Evolutionary conservation across 2,113 vertebrate genomes (phyloP).

Genomic region (Entomyzon cyanotis): DNA sequence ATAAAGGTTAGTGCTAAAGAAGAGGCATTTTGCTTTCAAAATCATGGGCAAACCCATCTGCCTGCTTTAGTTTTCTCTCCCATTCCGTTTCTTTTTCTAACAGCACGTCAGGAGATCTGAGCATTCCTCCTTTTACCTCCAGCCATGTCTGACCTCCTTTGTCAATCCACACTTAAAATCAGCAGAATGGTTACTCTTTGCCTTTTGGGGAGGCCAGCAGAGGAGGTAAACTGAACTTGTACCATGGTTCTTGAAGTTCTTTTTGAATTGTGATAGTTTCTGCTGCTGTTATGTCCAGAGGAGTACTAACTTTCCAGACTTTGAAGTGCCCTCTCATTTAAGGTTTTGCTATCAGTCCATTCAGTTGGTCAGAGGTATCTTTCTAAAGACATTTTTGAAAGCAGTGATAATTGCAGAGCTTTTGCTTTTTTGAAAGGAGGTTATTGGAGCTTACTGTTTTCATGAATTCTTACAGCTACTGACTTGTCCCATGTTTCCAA

Average conservation of each 20-base stretch:
- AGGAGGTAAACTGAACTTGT: not conserved
- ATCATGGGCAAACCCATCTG: not conserved
- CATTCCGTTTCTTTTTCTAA: not conserved
- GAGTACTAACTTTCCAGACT: not conserved
- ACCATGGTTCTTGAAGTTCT: accelerated
- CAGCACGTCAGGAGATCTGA: not conserved
- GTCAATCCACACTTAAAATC: not conserved
- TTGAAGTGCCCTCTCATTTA: not conserved
- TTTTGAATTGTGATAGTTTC: not conserved
- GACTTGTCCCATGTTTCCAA: not conserved
- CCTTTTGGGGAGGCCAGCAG: not conserved
- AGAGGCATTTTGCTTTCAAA: not conserved
- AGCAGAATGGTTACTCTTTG: not conserved
- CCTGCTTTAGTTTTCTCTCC: not conserved
- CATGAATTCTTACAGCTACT: not conserved
- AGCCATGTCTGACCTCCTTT: not conserved
- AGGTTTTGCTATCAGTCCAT: not conserved
- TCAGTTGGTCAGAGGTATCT: not conserved
- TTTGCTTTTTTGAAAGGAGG: not conserved
- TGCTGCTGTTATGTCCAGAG: not conserved
- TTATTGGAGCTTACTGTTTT: not conserved
- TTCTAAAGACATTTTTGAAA: not conserved
- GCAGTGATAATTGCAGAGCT: not conserved
- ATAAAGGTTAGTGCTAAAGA: not conserved
- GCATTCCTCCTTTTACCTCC: not conserved